Conservation (phyloP, 2,888 invertebrate species). For the Liopterus haemorrhoidalis region DNA sequence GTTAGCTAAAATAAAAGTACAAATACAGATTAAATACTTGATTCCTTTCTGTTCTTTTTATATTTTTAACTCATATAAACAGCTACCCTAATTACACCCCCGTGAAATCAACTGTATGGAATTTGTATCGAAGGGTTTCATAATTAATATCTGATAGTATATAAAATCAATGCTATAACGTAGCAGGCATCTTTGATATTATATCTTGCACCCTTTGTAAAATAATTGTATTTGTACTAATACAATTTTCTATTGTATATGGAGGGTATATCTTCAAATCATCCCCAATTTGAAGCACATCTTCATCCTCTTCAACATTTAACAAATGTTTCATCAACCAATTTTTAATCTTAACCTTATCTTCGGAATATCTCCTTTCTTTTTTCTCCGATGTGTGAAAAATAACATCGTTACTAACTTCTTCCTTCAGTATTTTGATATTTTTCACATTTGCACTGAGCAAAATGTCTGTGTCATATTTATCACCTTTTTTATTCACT, state of each 20-base stretch:
- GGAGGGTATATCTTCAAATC: constrained; percentile 42
- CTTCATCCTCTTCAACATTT: constrained; percentile 40
- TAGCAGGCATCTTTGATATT: constrained; percentile 40
- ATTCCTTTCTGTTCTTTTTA: constrained; percentile 13
- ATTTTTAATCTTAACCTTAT: constrained; percentile 35
- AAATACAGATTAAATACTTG: constrained; percentile 6
- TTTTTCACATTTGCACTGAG: constrained; percentile 36
- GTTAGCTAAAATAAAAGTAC: no score
- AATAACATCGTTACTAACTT: constrained; percentile 26
- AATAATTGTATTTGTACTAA: constrained; percentile 42
- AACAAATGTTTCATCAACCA: constrained; percentile 42
- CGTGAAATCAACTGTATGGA: not conserved
- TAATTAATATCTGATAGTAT: not conserved
- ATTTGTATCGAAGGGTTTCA: not conserved
- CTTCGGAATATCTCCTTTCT: constrained; percentile 23
- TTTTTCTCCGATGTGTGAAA: constrained; percentile 9
- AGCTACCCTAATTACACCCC: no score
- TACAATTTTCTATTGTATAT: constrained; percentile 42
- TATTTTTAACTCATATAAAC: constrained; percentile 19
- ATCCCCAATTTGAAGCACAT: constrained; percentile 40
- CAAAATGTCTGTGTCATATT: constrained; percentile 22
- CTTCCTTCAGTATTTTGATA: constrained; percentile 31
- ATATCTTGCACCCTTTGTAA: constrained; percentile 42
- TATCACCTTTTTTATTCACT: constrained; percentile 25
- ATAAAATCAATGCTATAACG: constrained; percentile 5